Evolutionary conservation across 2,888 invertebrate genomes (phyloP).

Genomic region (Drosophila aldrichi): DNA sequence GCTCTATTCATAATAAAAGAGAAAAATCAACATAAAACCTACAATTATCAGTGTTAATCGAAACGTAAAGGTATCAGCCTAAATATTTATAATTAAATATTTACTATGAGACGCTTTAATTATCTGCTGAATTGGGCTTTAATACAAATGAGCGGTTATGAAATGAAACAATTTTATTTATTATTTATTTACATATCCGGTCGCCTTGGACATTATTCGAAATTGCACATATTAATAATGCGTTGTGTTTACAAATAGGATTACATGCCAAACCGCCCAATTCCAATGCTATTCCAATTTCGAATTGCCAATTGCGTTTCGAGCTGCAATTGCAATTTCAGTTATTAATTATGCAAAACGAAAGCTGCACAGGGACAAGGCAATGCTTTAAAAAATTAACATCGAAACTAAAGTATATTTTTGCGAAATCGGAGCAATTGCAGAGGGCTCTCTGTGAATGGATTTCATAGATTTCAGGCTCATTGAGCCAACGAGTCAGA

Average conservation of each 20-base stretch:
- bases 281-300: conserved; percentile 23
- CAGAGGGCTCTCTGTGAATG: conserved; percentile 18
- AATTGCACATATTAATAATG: conserved; percentile 64
- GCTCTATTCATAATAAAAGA: neutral
- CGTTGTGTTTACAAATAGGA: conserved; percentile 69
- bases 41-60: neutral
- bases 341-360: conserved; percentile 53
- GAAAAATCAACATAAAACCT: neutral
- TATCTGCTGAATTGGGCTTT: conserved; percentile 24
- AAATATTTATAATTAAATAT: conserved; percentile 7
- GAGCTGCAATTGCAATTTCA: conserved; percentile 38
- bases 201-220: conserved; percentile 57
- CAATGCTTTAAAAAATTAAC: conserved; percentile 6
- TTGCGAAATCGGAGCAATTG: conserved; percentile 1
- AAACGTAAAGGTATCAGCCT: neutral
- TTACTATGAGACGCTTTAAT: conserved; percentile 3
- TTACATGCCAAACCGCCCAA: conserved; percentile 41
- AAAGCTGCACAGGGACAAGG: conserved; percentile 3
- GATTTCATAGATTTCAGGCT: conserved; percentile 54
- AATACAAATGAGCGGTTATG: conserved; percentile 27
- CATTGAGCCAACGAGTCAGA: conserved; percentile 40
- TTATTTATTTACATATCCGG: conserved; percentile 75
- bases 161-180: conserved; percentile 47
- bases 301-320: conserved; percentile 3
- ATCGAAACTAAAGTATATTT: conserved; percentile 1